A percentile compares a stretch with the other conserved stretches of the same genome.
Evolutionary conservation across 2,888 invertebrate species (phyloP).

Genomic region (Apamea crenata): DNA sequence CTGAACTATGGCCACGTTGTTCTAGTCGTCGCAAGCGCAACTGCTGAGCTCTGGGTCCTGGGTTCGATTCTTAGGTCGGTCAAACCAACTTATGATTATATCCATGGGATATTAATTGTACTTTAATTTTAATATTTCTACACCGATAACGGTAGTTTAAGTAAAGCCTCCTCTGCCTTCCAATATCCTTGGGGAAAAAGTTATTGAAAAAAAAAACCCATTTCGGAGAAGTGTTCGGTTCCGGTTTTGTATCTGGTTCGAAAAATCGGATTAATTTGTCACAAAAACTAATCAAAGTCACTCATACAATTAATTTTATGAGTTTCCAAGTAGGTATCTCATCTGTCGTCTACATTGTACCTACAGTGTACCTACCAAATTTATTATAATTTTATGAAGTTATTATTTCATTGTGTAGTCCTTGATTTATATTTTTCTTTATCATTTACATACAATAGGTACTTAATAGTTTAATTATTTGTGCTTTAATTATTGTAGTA

Average conservation of each 20-base stretch:
- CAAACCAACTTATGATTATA: too few relatives aligned
- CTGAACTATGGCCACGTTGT: neutral
- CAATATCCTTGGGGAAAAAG: neutral
- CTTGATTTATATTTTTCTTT: too few relatives aligned
- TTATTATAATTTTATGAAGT: neutral
- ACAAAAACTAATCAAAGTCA: neutral
- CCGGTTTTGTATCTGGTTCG: neutral
- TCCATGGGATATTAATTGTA: too few relatives aligned
- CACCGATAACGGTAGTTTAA: too few relatives aligned
- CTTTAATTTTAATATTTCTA: too few relatives aligned
- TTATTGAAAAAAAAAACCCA: neutral
- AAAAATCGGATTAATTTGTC: neutral
- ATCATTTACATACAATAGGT: slow-evolving; percentile 6
- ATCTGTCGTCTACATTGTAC: too few relatives aligned
- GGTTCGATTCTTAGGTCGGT: neutral
- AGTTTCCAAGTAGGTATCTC: neutral
- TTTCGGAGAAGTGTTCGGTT: neutral
- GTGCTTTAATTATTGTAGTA: neutral
- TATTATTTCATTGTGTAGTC: neutral
- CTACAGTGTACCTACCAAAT: neutral
- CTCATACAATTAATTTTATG: neutral
- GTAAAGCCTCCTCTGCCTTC: neutral
- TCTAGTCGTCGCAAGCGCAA: neutral
- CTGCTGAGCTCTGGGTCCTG: neutral
- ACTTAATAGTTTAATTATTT: too few relatives aligned